A percentile compares a stretch with the other conserved stretches of the same genome.
Conservation (phyloP, 2,888 invertebrate species). For the Pyrrhia umbra region DNA sequence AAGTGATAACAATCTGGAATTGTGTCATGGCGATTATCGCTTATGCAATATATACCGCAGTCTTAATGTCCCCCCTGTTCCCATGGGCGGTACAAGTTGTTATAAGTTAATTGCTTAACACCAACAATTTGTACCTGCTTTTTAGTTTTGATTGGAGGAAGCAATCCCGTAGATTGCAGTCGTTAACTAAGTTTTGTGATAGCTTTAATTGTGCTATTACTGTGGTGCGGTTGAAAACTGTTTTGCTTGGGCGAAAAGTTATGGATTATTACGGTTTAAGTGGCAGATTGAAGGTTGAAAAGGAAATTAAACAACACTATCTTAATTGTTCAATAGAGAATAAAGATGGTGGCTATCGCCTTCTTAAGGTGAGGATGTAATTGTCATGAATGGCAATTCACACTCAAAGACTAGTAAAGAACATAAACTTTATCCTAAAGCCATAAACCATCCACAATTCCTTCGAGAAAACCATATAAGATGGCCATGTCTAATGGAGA, state of each 20-base stretch:
- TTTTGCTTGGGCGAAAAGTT: constrained; percentile 22
- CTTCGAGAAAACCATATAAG: constrained; percentile 26
- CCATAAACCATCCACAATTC: constrained; percentile 13
- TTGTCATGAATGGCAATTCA: not conserved
- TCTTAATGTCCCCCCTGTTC: constrained; percentile 73
- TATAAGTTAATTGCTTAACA: constrained; percentile 77
- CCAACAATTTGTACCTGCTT: constrained; percentile 29
- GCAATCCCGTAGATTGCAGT: constrained; percentile 46
- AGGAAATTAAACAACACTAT: not conserved
- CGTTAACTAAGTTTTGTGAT: constrained; percentile 42
- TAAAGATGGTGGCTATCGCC: not conserved
- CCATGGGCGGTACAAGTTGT: constrained; percentile 79
- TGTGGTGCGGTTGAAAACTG: constrained; percentile 16
- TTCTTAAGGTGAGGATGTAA: not conserved
- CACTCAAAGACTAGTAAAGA: not conserved
- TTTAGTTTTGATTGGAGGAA: constrained; percentile 52
- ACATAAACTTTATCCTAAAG: constrained; percentile 18
- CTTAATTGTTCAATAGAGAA: not conserved
- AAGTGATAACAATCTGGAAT: constrained; percentile 69
- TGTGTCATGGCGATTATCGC: constrained; percentile 83
- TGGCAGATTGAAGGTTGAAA: constrained; percentile 7
- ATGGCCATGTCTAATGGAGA: constrained; percentile 54
- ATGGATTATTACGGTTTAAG: constrained; percentile 10
- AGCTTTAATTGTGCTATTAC: constrained; percentile 38
- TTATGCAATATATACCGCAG: constrained; percentile 78